Evolutionary conservation across 1,140 invertebrate genomes (phyloP).

Genomic region (Heliothis virescens): DNA sequence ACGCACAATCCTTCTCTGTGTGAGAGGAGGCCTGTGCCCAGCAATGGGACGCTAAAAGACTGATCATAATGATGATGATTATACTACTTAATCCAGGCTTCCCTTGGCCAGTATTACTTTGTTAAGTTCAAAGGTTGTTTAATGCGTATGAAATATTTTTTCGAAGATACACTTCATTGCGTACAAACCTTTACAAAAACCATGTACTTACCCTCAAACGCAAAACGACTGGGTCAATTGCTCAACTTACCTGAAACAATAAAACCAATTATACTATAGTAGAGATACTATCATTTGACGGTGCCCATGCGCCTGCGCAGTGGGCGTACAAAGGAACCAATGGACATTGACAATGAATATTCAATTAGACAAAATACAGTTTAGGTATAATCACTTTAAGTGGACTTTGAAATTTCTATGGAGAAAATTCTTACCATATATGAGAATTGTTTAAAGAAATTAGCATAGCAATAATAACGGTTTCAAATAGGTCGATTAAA

Average conservation of each 20-base stretch:
- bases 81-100: too few species aligned
- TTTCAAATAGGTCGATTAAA: conserved; percentile 10
- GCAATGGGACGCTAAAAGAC: too few species aligned
- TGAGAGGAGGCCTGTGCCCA: too few species aligned
- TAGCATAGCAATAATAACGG: conserved; percentile 20
- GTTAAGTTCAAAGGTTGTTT: too few species aligned
- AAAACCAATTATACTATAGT: conserved; percentile 64
- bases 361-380: conserved; percentile 51
- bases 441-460: conserved; percentile 18
- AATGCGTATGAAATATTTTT: neutral
- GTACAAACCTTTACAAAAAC: conserved; percentile 9
- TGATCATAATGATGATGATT: too few species aligned
- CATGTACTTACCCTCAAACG: conserved; percentile 32
- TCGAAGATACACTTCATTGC: neutral
- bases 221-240: conserved; percentile 50
- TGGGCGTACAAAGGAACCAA: conserved; percentile 52
- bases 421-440: conserved; percentile 34
- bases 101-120: too few species aligned
- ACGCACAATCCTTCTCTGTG: too few species aligned
- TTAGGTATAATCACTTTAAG: conserved; percentile 30
- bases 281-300: conserved; percentile 55
- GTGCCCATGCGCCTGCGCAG: conserved; percentile 35
- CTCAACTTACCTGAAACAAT: conserved; percentile 76
- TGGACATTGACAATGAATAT: conserved; percentile 52
- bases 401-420: conserved; percentile 38